Evolutionary conservation across 2,797 vertebrate genomes (phyloP), one percentile per base, ranked within the genome.

Genomic region (Myotis planiceps): DNA sequence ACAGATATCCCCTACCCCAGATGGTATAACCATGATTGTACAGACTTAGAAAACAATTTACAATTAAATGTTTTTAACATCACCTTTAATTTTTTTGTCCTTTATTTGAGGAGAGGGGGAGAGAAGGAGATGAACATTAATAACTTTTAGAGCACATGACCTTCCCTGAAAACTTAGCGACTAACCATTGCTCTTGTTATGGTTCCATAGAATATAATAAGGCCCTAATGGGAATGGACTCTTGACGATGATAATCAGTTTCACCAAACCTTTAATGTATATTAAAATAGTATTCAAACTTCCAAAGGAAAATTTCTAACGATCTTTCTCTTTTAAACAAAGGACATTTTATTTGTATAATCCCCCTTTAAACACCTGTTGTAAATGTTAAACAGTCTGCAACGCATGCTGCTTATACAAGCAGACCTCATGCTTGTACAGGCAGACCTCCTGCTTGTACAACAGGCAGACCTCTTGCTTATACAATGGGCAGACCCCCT

Each of bases 371-470:
- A 88, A 88, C 10, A 55, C 39, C 47, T 66, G 18, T 51, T 86
- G 51, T 42, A 86, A 78, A 92, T 80, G 69, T 65, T 53, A 95
- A 96, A 94, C 27, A 88, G 32, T 63, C 65, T 94, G 45, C 6
- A 88, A 34, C 7, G 32, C 4, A 34, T 45, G 25, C 1, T 45
- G 25, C 1, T 21, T 81, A n/a, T 13, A 42, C 25, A 29, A 37
- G 27, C 53, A 60, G 39, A 53, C 19, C 51, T 53, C 51, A 0
- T 39, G 32, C 1, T 16, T 79, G 13, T 47, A 47, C 47, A 15
- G 47, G 47, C 4, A 15, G 14, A 51, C 23, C 23, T 1, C 55
- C 3, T 18, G 51, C 5, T 51, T 51, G 2, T 45, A 45, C 12
- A 18, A 7, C 6, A 19, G 49, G 16, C 49, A 51, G 13, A 47